Evolutionary conservation across 2,888 invertebrate genomes (phyloP).

Genomic region (Pseudanteris insignis): DNA sequence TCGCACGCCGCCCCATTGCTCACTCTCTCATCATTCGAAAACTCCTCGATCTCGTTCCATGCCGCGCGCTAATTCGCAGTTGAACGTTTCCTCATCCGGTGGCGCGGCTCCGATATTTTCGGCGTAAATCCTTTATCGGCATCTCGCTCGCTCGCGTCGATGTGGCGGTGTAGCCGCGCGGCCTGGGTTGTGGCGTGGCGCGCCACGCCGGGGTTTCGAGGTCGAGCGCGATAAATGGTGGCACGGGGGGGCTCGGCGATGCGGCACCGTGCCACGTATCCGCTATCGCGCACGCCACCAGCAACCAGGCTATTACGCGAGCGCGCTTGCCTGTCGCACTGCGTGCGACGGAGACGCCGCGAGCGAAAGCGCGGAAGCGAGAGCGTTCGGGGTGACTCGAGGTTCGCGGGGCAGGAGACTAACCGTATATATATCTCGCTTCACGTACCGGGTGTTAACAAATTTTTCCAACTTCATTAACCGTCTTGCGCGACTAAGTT

Average conservation of each 20-base stretch:
- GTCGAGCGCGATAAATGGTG: conserved; percentile 43
- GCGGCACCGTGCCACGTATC: conserved; percentile 43
- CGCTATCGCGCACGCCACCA: conserved; percentile 43
- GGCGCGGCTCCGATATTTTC: conserved; percentile 40
- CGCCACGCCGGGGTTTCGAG: conserved; percentile 46
- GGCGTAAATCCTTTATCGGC: conserved; percentile 35
- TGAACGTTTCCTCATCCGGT: conserved; percentile 43
- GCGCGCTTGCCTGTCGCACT: conserved; percentile 39
- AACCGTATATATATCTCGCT: conserved; percentile 24
- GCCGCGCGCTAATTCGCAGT: conserved; percentile 44
- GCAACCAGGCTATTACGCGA: conserved; percentile 40
- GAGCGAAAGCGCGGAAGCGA: conserved; percentile 37
- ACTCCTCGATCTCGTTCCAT: conserved; percentile 35
- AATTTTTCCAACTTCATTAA: no score
- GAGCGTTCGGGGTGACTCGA: conserved; percentile 19
- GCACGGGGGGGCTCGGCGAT: conserved; percentile 44
- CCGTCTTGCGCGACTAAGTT: no score
- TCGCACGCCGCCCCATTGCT: conserved; percentile 5
- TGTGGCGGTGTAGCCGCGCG: conserved; percentile 22
- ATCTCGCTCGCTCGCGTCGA: conserved; percentile 19
- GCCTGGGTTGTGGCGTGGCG: conserved; percentile 41
- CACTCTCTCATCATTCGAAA: conserved; percentile 30
- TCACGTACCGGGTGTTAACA: conserved; percentile 34
- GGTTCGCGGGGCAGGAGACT: no score
- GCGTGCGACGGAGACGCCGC: conserved; percentile 33